Evolutionary conservation across 2,797 vertebrate genomes (phyloP).

Genomic region (Salarias fasciatus): DNA sequence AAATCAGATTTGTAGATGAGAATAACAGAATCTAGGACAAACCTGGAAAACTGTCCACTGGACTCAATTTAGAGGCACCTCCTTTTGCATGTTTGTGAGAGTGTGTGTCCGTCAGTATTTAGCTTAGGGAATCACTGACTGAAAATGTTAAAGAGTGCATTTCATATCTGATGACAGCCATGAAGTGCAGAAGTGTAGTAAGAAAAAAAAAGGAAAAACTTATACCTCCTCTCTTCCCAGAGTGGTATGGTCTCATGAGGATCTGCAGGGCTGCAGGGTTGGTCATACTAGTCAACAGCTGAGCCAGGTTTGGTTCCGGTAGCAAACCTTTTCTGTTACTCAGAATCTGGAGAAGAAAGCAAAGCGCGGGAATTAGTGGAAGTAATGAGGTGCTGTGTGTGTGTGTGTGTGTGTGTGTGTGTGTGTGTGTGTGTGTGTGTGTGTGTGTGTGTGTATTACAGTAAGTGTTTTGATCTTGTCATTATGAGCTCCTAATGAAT

Average conservation of each 20-base stretch:
- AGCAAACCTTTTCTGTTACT: slow-evolving; percentile 93
- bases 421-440: slow-evolving; percentile 14
- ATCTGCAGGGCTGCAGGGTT: slow-evolving; percentile 95
- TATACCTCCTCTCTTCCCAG: slow-evolving; percentile 88
- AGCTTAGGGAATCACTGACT: no score
- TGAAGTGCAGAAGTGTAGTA: no score
- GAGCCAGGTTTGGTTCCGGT: slow-evolving; percentile 92
- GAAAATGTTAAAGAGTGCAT: no score
- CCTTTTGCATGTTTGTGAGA: no score
- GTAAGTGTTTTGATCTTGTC: slow-evolving; percentile 65
- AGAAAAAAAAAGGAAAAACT: no score
- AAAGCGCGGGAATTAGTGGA: slow-evolving; percentile 23
- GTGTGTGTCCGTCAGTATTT: no score
- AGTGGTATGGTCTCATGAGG: slow-evolving; percentile 90
- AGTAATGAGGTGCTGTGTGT: slow-evolving; percentile 6
- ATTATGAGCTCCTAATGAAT: slow-evolving; percentile 59
- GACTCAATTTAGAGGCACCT: no score
- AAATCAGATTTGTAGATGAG: no score
- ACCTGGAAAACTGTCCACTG: no score
- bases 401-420: slow-evolving; percentile 14
- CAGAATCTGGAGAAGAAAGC: slow-evolving; percentile 83
- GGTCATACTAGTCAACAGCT: slow-evolving; percentile 94
- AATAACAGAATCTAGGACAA: no score
- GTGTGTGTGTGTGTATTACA: slow-evolving; percentile 16
- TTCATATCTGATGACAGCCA: no score